phyloP scores from a whole-genome alignment of 2,888 invertebrate genomes.

The Pristionchus entomophagus region DNA sequence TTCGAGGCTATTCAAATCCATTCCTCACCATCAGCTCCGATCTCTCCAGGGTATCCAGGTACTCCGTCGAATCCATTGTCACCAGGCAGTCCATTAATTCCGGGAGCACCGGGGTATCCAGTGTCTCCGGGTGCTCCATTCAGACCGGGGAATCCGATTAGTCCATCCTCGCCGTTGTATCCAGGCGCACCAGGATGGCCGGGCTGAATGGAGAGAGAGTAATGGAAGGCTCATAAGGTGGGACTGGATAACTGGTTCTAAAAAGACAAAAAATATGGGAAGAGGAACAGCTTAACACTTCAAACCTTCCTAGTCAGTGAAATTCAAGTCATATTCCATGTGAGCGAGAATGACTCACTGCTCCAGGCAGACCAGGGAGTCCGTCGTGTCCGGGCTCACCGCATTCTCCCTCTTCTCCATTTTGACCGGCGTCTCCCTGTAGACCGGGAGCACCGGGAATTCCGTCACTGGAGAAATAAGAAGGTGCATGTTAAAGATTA shows the following conservation, averaged over 20 bases:
- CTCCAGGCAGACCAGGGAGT: constrained; percentile 52
- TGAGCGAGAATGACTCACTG: background rate
- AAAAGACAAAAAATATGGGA: no score
- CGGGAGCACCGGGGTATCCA: constrained; percentile 64
- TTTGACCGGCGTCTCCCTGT: constrained; percentile 74
- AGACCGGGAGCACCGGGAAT: constrained; percentile 58
- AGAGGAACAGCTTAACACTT: no score
- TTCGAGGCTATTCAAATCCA: no score
- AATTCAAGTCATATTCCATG: no score
- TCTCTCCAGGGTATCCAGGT: constrained; percentile 68
- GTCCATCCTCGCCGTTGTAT: constrained; percentile 65
- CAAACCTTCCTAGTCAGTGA: no score
- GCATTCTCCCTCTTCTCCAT: constrained; percentile 55
- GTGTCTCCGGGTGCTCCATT: constrained; percentile 56
- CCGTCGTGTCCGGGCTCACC: constrained; percentile 57
- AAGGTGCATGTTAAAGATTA: background rate
- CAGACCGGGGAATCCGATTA: constrained; percentile 68
- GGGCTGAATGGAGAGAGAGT: background rate
- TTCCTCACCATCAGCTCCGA: constrained; percentile 61
- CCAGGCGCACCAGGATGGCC: constrained; percentile 45
- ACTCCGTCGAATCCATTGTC: constrained; percentile 59
- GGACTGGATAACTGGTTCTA: background rate
- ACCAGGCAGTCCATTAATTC: constrained; percentile 64
- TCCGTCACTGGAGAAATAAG: constrained; percentile 49
- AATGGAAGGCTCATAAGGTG: background rate